Evolutionary conservation across 2,797 vertebrate species (phyloP).

Genomic region (Kryptolebias ocellatus): DNA sequence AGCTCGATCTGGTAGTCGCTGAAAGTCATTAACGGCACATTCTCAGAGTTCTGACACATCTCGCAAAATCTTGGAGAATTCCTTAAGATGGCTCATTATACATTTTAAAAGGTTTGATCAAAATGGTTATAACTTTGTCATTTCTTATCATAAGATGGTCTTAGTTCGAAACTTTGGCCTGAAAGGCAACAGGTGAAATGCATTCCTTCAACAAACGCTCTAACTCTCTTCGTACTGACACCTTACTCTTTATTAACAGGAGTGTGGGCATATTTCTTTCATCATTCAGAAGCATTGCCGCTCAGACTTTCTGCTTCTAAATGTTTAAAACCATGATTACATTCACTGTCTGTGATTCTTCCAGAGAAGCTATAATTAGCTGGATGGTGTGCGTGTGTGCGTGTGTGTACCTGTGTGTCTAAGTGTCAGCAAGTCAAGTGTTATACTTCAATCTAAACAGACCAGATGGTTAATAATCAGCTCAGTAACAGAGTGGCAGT

Average conservation of each 20-base stretch:
- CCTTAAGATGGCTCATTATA: no score
- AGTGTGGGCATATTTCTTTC: constrained; percentile 17
- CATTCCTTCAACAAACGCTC: no score
- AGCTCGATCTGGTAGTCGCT: no score
- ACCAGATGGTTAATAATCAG: constrained; percentile 54
- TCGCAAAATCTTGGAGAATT: no score
- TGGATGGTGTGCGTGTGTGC: constrained; percentile 19
- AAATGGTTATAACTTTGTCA: no score
- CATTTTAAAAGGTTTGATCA: no score
- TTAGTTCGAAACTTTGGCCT: no score
- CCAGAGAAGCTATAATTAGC: constrained; percentile 64
- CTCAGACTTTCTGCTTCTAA: constrained; percentile 38
- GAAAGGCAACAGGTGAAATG: no score
- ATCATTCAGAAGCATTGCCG: constrained; percentile 34
- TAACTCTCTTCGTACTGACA: no score
- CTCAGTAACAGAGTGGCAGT: constrained; percentile 19
- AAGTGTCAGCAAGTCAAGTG: constrained; percentile 26
- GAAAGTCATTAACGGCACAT: no score
- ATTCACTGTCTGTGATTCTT: constrained; percentile 70
- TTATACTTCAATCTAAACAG: constrained; percentile 50
- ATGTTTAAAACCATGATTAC: constrained; percentile 52
- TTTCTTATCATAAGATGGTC: no score
- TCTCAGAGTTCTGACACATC: no score
- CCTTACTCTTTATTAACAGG: constrained; percentile 18
- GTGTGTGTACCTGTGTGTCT: constrained; percentile 30